Percentiles rank a stretch among this genome's conserved stretches.
Evolutionary conservation across 2,113 vertebrate species (phyloP).

Genomic region (Colius striatus): DNA sequence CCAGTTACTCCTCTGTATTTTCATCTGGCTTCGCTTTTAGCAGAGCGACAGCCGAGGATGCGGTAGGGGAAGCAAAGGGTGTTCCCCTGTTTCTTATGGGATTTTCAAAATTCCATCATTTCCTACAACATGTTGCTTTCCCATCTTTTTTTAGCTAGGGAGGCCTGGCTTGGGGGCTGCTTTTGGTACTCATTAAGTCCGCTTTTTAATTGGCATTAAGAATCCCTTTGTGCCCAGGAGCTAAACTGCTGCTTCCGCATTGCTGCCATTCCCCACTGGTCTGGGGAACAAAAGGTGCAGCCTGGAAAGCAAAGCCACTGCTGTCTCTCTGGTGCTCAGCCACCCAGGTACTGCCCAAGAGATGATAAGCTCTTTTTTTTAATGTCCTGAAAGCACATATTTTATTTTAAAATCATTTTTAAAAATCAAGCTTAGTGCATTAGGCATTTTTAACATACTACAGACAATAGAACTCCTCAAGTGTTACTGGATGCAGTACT

Average conservation of each 20-base stretch:
- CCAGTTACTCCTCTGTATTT: background rate
- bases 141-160: conserved; percentile 17
- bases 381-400: background rate
- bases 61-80: conserved; percentile 42
- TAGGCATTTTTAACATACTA: background rate
- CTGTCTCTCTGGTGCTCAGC: background rate
- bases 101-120: conserved; percentile 62
- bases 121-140: conserved; percentile 36
- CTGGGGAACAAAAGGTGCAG: conserved; percentile 53
- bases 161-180: conserved; percentile 25
- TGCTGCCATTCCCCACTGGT: conserved; percentile 34
- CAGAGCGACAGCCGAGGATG: background rate
- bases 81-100: conserved; percentile 20
- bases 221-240: conserved; percentile 47
- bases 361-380: background rate
- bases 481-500: background rate
- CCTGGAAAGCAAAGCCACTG: conserved; percentile 21
- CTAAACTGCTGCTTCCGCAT: conserved; percentile 38
- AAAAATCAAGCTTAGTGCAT: background rate
- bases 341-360: background rate
- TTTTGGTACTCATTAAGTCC: conserved; percentile 47
- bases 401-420: background rate
- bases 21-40: background rate
- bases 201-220: conserved; percentile 58
- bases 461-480: background rate